Evolutionary conservation across 1,140 invertebrate genomes (phyloP), one percentile per base, ranked within the genome.

Genomic region (Goniozus legneri): DNA sequence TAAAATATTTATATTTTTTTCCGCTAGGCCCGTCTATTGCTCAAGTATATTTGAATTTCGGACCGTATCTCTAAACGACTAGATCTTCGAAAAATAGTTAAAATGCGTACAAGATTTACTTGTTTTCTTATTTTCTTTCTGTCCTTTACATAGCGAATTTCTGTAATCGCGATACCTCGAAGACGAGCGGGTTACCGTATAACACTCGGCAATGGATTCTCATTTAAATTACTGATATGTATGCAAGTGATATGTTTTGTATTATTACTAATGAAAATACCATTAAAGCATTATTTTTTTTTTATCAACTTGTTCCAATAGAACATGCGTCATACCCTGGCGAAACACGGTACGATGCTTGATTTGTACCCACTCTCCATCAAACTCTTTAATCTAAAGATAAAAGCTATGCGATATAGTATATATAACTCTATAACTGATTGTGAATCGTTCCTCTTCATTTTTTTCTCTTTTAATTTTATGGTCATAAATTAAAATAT

Each of bases 231-330:
- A 58, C 15, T 59, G 57, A 59, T 59, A 59, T 58, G 57, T 59
- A 54, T 55, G 30, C 34, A 48, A 58, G 13, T 58, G 57, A 59
- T 59, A 59, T 59, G 57, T 59, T 8, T 20, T 10, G 38, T 47
- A 15, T 54, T 58, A 45, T 27, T 45, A 47, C n/a, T 54, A 54
- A 47, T 59, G 56, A 58, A 58, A 58, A 58, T 58, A 58, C 53
- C 34, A 56, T 44, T 58, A 58, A 44, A 54, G 40, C 33, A 24
- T 38, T 50, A 33, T 54, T 50, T 40, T 37, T 36, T 34, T 2
- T 12, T 38, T 18, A 7, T 38, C 18, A 1, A 6, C 19, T 12
- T 38, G 10, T 1, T 22, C 2, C 19, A 4, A 20, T 20, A 38
- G 18, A 38, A 38, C 36, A 20, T 19, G 15, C 16, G 19, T 38